phyloP scores from a whole-genome alignment of 2,797 vertebrate genomes.

The Apogon talboti region DNA sequence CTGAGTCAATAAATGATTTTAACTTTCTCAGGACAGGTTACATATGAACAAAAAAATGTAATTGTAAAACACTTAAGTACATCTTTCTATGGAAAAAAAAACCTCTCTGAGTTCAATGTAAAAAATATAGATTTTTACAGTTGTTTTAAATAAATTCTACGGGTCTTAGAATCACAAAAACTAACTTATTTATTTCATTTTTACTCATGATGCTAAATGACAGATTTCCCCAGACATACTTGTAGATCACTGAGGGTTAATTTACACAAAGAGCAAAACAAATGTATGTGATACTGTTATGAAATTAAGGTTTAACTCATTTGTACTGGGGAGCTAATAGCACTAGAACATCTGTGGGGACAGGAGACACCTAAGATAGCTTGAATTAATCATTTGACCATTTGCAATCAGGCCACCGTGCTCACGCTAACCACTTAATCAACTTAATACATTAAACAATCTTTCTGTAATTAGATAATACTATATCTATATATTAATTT shows the following conservation, averaged over 20 bases:
- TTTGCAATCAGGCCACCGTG: conserved; percentile 50
- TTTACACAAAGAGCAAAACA: conserved; percentile 1
- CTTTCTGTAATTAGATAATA: conserved; percentile 53
- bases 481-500: conserved; percentile 59
- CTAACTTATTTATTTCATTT: too few species aligned
- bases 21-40: too few species aligned
- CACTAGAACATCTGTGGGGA: conserved; percentile 46
- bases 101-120: too few species aligned
- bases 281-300: conserved; percentile 27
- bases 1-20: too few species aligned
- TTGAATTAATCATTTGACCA: conserved; percentile 62
- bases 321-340: conserved; percentile 26
- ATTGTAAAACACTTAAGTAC: too few species aligned
- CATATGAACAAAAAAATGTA: too few species aligned
- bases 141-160: too few species aligned
- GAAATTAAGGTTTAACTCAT: conserved; percentile 49
- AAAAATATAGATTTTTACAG: too few species aligned
- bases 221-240: too few species aligned
- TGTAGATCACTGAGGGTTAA: neutral
- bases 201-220: too few species aligned
- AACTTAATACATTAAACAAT: conserved; percentile 70
- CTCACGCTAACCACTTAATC: conserved; percentile 61
- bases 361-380: conserved; percentile 29
- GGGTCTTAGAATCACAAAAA: too few species aligned
- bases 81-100: too few species aligned